Conservation (phyloP, 2,888 invertebrate genomes). For the Ferrisia virgata region DNA sequence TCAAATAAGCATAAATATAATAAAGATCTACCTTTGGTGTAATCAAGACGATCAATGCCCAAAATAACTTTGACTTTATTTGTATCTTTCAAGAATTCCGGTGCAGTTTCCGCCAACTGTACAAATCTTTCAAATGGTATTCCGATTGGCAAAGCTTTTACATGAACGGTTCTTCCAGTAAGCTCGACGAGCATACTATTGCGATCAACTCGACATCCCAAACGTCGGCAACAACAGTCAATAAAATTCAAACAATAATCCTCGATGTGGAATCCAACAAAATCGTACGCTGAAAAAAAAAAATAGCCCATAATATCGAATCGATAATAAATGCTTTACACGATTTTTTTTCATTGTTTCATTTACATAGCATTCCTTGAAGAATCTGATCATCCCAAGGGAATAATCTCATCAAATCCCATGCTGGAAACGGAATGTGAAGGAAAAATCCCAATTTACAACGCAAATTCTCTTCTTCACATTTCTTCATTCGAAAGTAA, state of each 20-base stretch:
- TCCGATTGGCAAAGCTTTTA: conserved; percentile 82
- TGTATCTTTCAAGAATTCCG: conserved; percentile 62
- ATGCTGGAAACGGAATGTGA: conserved; percentile 58
- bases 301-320: neutral
- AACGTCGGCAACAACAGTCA: conserved; percentile 81
- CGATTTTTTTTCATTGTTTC: too few species aligned
- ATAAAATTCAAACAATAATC: conserved; percentile 89
- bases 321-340: neutral
- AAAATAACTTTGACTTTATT: conserved; percentile 57
- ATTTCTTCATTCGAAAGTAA: conserved; percentile 50
- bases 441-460: conserved; percentile 57
- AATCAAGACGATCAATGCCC: conserved; percentile 85
- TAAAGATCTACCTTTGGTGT: conserved; percentile 72
- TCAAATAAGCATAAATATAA: neutral
- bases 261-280: conserved; percentile 89
- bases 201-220: conserved; percentile 83
- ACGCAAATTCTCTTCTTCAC: conserved; percentile 53
- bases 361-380: conserved; percentile 56
- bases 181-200: conserved; percentile 83
- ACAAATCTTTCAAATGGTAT: conserved; percentile 84
- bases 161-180: conserved; percentile 78
- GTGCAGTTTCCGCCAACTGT: conserved; percentile 68
- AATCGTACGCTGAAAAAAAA: conserved; percentile 68
- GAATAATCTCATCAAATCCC: conserved; percentile 56
- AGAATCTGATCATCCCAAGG: conserved; percentile 56